Evolutionary conservation across 2,113 vertebrate species (phyloP).

Genomic region (Polyodon spathula): DNA sequence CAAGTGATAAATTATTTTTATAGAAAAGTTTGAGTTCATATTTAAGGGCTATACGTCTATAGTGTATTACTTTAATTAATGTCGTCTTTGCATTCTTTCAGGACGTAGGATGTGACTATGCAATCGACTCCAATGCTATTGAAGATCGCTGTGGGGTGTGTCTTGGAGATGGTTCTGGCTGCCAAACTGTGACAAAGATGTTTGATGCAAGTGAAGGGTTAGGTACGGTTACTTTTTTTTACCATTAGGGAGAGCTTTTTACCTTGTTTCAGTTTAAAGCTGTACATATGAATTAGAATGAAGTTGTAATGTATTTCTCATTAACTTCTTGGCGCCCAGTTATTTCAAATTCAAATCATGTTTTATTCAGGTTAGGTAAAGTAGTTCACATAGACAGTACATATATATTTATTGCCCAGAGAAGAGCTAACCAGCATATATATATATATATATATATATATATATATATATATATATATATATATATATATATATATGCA

Average conservation of each 20-base stretch:
- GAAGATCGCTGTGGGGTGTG: constrained; percentile 92
- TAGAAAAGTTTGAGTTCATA: no score
- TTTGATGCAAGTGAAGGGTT: constrained; percentile 80
- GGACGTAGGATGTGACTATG: constrained; percentile 88
- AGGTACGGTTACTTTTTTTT: constrained; percentile 52
- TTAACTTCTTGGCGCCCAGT: accelerated
- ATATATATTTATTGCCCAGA: no score
- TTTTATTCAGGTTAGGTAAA: neutral
- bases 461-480: no score
- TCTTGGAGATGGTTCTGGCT: constrained; percentile 80
- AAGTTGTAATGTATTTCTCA: neutral
- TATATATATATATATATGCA: no score
- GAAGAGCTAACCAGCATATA: no score
- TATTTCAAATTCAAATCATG: neutral
- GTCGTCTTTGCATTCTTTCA: constrained; percentile 32
- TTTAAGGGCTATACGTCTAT: no score
- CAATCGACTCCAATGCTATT: constrained; percentile 83
- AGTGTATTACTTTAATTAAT: no score
- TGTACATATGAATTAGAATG: no score
- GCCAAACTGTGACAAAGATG: constrained; percentile 68
- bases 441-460: no score
- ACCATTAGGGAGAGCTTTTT: no score
- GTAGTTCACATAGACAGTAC: no score
- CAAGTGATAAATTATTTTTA: no score
- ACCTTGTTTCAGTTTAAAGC: neutral